A percentile compares a stretch with the other conserved stretches of the same genome.
Conservation (phyloP, 2,888 invertebrate genomes). For the Acleris laterana region DNA sequence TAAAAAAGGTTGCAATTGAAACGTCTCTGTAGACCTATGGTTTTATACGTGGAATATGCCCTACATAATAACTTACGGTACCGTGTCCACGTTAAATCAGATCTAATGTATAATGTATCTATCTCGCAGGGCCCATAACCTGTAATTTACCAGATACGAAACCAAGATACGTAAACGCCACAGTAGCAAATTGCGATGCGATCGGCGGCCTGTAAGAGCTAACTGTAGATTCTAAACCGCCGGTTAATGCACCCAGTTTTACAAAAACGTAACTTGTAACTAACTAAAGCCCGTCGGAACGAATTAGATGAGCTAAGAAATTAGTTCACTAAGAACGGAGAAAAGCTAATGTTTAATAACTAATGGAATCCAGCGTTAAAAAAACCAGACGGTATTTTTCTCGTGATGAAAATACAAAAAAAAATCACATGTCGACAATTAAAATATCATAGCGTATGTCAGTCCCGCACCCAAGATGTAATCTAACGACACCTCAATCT, state of each 20-base stretch:
- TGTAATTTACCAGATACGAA: slow-evolving; percentile 35
- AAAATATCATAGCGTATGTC: too few species aligned
- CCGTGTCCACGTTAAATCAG: slow-evolving; percentile 19
- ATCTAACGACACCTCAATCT: too few species aligned
- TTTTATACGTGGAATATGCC: not conserved
- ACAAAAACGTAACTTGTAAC: not conserved
- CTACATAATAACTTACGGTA: slow-evolving; percentile 10
- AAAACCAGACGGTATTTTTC: too few species aligned
- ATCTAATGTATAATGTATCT: slow-evolving; percentile 37
- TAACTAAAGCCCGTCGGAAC: too few species aligned
- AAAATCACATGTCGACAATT: too few species aligned
- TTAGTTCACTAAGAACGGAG: too few species aligned
- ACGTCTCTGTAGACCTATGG: not conserved
- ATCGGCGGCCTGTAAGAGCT: slow-evolving; percentile 25
- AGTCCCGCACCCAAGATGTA: too few species aligned
- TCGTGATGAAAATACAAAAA: too few species aligned
- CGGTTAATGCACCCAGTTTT: slow-evolving; percentile 19
- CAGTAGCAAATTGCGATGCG: slow-evolving; percentile 33
- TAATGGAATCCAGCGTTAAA: too few species aligned
- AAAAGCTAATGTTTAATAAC: too few species aligned
- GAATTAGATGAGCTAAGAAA: too few species aligned
- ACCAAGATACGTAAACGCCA: slow-evolving; percentile 24
- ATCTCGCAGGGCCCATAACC: slow-evolving; percentile 33
- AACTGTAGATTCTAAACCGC: slow-evolving; percentile 31
- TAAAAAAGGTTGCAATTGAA: not conserved